Evolutionary conservation across 2,113 vertebrate species (phyloP), one percentile per base, ranked within the genome.

Genomic region (Gnathonemus longibarbis): DNA sequence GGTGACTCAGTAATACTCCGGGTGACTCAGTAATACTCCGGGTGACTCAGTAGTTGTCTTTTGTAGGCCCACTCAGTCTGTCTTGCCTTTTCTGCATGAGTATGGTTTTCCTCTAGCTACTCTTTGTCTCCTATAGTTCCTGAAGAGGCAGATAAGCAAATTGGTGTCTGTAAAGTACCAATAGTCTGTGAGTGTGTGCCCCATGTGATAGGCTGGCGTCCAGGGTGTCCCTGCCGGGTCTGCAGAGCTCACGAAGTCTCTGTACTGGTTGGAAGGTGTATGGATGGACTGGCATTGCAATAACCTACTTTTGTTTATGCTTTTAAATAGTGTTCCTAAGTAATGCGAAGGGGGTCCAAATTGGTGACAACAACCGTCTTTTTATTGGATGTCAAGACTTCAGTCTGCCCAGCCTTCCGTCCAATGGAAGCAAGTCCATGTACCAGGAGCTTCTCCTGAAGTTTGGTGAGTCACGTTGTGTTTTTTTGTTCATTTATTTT

Each of bases 361-460:
- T 96, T 8, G 96, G 96, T n/a, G 93, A 91, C 92, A 92, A 95
- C 93, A 96, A 96, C 93, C 91, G 1, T 0, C 93, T 96, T 92
- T 92, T 87, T 24, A 92, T 95, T 66, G 83, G 90, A 62, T 46
- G 84, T 66, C 62, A 24, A 7, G 95, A 95, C 0, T 46, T 4
- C 13, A 87, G 90, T 77, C 91, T 45, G 17, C 13, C 46, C 21
- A 91, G 90, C 85, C 90, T 88, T 24, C 9, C 86, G 56, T 27
- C 87, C 87, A 91, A 88, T 17, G 35, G 84, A 31, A 53, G 46
- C 88, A 53, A 21, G 27, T 27, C 9, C 5, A 87, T 24, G 42
- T 94, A 94, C 88, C 92, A 92, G 84, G 94, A 96, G 48, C 91
- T 91, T 74, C 92, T 96, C 31, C 50, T n/a, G 77, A 94, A 92